Base-by-base conservation (phyloP, 1,140 invertebrate species). In the Penaeus vannamei region DNA sequence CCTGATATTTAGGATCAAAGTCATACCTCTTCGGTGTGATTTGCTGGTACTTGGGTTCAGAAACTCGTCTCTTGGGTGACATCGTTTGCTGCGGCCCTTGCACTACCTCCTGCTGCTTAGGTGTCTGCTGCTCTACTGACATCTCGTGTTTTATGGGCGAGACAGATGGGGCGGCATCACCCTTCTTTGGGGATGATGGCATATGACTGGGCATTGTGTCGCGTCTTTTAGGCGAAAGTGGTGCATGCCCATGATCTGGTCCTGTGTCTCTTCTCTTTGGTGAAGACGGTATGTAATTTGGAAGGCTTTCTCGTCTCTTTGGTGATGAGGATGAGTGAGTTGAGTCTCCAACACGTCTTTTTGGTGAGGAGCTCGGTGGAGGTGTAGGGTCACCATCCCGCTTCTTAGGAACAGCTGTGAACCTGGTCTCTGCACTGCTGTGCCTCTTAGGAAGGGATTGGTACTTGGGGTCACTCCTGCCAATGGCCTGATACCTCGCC, bases 401-500 rank as follows among this genome's bases (percentile, higher is more conserved):
- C 77, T 81, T 53, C 46, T 84, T 89, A n/a, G 87, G 82, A 19
- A 89, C 62, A 14, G 87, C 84, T 85, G 76, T 81, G 72, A 66
- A 89, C n/a, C 83, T 83, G 29, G 82, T 46, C 69, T 84, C 82
- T 7, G 82, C 60, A 61, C 29, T 80, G 26, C 29, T 80, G 26
- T 86, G 81, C 66, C 69, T 87, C 80, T 79, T 84, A 23, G 89
- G 89, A 12, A 90, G 36, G 32, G 89, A 90, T 62, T 86, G 89
- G 36, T 90, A 90, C 62, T 90, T 90, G 14, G 85, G 81, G 32
- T 90, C 89, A n/a, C 59, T 69, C 61, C 84, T 83, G 53, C 77
- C 61, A 42, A 59, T 89, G 26, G 59, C 79, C 23, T 88, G 86
- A 61, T 84, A 80, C n/a, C 76, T 84, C 4, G 62, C 59, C n/a